Evolutionary conservation across 2,113 vertebrate genomes (phyloP).

Genomic region (Poeciliopsis turrubarensis): DNA sequence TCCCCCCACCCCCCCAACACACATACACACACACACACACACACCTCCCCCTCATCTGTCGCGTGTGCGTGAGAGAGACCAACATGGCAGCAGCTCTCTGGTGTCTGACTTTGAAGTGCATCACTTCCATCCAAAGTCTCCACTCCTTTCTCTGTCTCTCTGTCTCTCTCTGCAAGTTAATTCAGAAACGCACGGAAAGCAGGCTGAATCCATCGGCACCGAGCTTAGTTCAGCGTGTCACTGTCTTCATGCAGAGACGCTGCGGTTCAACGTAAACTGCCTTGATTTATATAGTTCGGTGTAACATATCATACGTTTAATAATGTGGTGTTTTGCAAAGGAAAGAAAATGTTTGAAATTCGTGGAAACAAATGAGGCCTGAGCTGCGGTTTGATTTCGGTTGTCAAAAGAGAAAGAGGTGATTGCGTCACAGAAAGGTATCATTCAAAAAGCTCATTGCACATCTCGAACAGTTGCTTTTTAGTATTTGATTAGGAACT

Average conservation of each 20-base stretch:
- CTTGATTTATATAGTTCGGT: background rate
- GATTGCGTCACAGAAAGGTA: too few relatives aligned
- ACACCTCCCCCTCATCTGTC: slow-evolving; percentile 5
- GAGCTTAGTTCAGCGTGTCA: background rate
- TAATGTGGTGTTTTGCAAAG: background rate
- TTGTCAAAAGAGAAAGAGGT: background rate
- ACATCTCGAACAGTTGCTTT: background rate
- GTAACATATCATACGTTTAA: background rate
- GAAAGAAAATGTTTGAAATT: background rate
- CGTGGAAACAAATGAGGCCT: background rate
- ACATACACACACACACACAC: too few relatives aligned
- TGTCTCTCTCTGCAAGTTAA: background rate
- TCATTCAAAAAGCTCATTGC: background rate
- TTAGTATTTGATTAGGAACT: background rate
- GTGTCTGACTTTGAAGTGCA: background rate
- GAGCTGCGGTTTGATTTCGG: background rate
- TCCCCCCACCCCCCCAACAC: background rate
- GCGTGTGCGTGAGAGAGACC: background rate
- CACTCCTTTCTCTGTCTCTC: too few relatives aligned
- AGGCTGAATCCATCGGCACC: background rate
- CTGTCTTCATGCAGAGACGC: background rate
- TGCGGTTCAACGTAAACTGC: background rate
- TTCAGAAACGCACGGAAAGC: background rate
- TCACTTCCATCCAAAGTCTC: background rate
- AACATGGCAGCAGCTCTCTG: slow-evolving; percentile 38